Conservation (phyloP, 2,888 invertebrate species). For the Drosophila macrospina region DNA sequence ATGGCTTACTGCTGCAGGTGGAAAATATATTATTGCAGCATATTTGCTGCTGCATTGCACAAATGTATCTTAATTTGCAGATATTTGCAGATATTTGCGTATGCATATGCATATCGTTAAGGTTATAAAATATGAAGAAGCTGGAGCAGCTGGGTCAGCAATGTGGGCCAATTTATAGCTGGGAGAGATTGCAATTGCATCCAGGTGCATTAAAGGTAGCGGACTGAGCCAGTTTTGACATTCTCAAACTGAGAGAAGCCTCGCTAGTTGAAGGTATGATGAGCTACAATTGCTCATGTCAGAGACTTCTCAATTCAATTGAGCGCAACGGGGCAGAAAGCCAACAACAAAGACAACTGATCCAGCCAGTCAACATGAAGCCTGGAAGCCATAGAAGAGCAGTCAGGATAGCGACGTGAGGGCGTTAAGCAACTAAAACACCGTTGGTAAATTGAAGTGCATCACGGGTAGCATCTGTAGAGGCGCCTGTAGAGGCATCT, state of each 20-base stretch:
- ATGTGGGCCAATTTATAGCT: not conserved
- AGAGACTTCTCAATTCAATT: conserved; percentile 36
- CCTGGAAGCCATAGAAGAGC: conserved; percentile 1
- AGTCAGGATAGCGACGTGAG: conserved; percentile 26
- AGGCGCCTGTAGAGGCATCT: conserved; percentile 34
- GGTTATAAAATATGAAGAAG: conserved; percentile 14
- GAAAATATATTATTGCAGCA: conserved; percentile 17
- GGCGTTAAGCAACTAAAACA: conserved; percentile 48
- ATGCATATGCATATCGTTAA: not conserved
- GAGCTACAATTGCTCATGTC: not conserved
- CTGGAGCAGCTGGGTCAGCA: not conserved
- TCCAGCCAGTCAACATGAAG: not conserved
- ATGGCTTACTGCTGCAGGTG: conserved; percentile 3
- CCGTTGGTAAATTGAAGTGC: conserved; percentile 48
- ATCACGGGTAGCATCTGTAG: conserved; percentile 12
- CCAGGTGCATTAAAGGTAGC: not conserved
- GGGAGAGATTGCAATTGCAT: conserved; percentile 4
- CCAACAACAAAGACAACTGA: conserved; percentile 11
- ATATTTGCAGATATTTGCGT: not conserved
- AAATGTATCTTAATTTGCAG: conserved; percentile 21
- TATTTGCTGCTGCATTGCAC: conserved; percentile 24
- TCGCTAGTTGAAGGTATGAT: conserved; percentile 7
- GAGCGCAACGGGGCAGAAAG: conserved; percentile 35
- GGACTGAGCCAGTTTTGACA: conserved; percentile 6
- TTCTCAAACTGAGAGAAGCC: conserved; percentile 17